A percentile compares a stretch with the other conserved stretches of the same genome.
These are phyloP conservation scores for Triplophysa yarkandensis DNA, from an alignment of 2,797 vertebrate genomes.

Conservation along the genomic window DNA sequence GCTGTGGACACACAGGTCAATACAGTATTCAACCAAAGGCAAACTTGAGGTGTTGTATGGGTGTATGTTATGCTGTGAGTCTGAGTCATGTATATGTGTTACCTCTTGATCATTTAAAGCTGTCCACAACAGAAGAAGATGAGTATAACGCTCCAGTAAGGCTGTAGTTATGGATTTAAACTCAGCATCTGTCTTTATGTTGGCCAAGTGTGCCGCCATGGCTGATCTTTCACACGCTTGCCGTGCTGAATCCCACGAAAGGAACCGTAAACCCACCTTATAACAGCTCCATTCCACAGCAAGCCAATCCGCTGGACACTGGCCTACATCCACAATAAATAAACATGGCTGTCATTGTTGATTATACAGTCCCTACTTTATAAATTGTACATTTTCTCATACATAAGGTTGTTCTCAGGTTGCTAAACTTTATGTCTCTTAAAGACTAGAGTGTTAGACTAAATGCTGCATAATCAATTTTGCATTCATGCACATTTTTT, in stretches of 20 bases:
- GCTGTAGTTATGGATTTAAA: conserved; percentile 71
- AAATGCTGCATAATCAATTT: too few relatives aligned
- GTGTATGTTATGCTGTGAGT: not conserved
- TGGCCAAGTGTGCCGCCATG: conserved; percentile 75
- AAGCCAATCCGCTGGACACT: conserved; percentile 80
- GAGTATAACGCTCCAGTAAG: conserved; percentile 71
- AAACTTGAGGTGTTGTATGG: not conserved
- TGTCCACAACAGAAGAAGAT: conserved; percentile 83
- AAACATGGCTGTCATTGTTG: not conserved
- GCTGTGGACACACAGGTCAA: conserved; percentile 64
- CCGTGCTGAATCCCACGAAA: conserved; percentile 76
- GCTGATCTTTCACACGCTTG: conserved; percentile 65
- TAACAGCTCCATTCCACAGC: conserved; percentile 81
- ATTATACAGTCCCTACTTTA: not conserved
- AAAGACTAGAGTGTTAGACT: too few relatives aligned
- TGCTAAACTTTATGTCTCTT: too few relatives aligned
- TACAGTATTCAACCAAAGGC: too few relatives aligned
- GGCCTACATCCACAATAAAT: conserved; percentile 65
- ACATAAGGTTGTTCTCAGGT: too few relatives aligned
- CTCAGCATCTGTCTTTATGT: conserved; percentile 78
- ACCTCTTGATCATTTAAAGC: conserved; percentile 84
- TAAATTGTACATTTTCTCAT: too few relatives aligned
- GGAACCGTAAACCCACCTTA: conserved; percentile 65
- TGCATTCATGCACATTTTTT: too few relatives aligned
- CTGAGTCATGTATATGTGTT: not conserved